Evolutionary conservation across 2,888 invertebrate genomes (phyloP), one percentile per base, ranked within the genome.

Genomic region (Mamestra brassicae): DNA sequence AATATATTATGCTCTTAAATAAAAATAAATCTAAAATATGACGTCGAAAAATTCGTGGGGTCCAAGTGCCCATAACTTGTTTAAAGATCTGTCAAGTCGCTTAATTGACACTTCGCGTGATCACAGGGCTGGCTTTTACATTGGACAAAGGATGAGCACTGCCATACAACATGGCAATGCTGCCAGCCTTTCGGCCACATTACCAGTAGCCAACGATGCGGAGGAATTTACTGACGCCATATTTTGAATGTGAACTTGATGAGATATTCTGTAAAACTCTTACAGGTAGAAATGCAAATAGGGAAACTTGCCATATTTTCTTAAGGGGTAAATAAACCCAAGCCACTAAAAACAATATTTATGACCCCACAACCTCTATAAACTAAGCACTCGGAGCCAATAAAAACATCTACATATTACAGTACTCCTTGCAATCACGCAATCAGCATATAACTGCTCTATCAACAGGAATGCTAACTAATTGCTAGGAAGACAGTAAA

Each of bases 401-500:
- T 76, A 77, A 76, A 81, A 64, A 11, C 17, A 82, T 82, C 77
- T 67, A 13, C 78, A 76, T 82, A 78, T 76, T 45, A 13, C 67
- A 80, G 62, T 10, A 11, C 82, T 78, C 7, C 58, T 61, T 38
- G 52, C 38, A 55, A 62, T 55, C 26, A 55, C 54, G 74, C 81
- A 81, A 57, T 67, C 77, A 8, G 54, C 68, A 65, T 50, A 65
- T 68, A 76, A 66, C 54, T 52, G 42, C 67, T 82, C 75, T 62
- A 76, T 84, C 54, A 70, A 62, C 68, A 69, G 65, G 67, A 73
- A 80, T 82, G 70, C 76, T 66, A 74, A 71, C 81, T 88, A 89
- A 89, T 89, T 86, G 83, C 72, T 74, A 64, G 70, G 66, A 62
- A 72, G 62, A 68, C 66, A 72, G 76, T 74, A 71, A 85, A 76